These are phyloP conservation scores for Leptinotarsa peninsularis DNA, from an alignment of 2,888 invertebrate species.

Conservation along the genomic window DNA sequence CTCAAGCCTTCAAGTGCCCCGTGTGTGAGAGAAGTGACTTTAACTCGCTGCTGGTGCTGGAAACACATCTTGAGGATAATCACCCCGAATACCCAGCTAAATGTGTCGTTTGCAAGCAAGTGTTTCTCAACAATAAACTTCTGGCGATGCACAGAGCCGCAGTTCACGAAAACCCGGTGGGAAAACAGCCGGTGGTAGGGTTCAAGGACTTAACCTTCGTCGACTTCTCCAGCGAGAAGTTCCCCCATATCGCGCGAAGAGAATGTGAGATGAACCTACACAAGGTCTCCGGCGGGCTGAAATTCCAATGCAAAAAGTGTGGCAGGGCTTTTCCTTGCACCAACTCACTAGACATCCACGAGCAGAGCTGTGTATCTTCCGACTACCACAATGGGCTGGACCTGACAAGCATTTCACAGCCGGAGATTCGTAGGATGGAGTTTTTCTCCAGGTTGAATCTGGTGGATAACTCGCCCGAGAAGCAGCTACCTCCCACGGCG, in stretches of 20 bases:
- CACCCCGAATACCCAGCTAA: constrained; percentile 77
- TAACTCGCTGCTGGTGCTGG: constrained; percentile 70
- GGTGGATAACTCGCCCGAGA: constrained; percentile 74
- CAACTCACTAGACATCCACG: constrained; percentile 77
- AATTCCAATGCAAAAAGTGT: constrained; percentile 79
- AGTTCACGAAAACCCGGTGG: constrained; percentile 67
- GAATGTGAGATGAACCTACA: constrained; percentile 78
- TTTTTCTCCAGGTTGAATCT: constrained; percentile 86
- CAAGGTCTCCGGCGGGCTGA: constrained; percentile 70
- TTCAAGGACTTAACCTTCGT: constrained; percentile 80
- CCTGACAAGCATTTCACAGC: constrained; percentile 65
- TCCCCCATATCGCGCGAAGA: constrained; percentile 81
- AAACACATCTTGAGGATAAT: constrained; percentile 74
- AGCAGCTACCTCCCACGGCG: constrained; percentile 42
- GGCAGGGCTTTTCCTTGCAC: constrained; percentile 78
- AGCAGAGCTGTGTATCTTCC: constrained; percentile 67
- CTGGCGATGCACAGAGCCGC: constrained; percentile 78
- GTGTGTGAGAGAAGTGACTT: constrained; percentile 75
- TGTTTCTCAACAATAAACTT: constrained; percentile 80
- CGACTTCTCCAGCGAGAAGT: constrained; percentile 85
- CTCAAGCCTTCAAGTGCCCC: constrained; percentile 69
- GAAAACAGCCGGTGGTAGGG: constrained; percentile 71
- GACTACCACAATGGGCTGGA: constrained; percentile 57
- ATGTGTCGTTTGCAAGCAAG: constrained; percentile 78
- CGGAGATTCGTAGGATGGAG: constrained; percentile 77